phyloP scores from a whole-genome alignment of 2,888 invertebrate species.

The Galerucella nymphaeae region DNA sequence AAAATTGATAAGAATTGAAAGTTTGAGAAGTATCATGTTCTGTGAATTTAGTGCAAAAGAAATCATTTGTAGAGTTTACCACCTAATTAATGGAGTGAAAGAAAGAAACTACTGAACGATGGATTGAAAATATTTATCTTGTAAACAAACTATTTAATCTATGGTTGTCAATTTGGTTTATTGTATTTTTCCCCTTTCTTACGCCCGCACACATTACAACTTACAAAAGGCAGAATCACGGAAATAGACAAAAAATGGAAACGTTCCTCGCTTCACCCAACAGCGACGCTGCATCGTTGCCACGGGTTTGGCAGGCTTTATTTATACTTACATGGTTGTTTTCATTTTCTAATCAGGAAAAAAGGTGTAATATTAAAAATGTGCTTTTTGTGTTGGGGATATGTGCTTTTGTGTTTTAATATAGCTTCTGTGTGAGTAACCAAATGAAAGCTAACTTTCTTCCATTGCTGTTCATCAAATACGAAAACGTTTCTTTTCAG shows the following conservation, averaged over 20 bases:
- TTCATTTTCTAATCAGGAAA: not conserved
- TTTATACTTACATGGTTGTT: not conserved
- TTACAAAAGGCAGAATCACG: not conserved
- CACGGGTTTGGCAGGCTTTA: not conserved
- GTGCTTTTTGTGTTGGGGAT: slow-evolving; percentile 7
- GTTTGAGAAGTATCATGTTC: too few relatives aligned
- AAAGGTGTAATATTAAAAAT: not conserved
- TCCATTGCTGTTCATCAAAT: slow-evolving; percentile 25
- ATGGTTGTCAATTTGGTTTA: too few relatives aligned
- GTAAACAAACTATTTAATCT: too few relatives aligned
- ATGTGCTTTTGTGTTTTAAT: slow-evolving; percentile 22
- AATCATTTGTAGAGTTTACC: not conserved
- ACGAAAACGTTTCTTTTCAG: slow-evolving; percentile 58
- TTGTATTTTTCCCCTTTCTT: too few relatives aligned
- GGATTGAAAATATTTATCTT: too few relatives aligned
- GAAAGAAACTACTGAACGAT: too few relatives aligned
- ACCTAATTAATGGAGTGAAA: not conserved
- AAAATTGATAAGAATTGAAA: too few relatives aligned
- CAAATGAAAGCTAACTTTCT: slow-evolving; percentile 18
- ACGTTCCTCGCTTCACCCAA: too few relatives aligned
- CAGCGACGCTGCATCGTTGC: not conserved
- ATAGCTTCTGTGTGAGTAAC: slow-evolving; percentile 37
- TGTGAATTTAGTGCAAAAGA: not conserved
- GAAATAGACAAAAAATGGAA: not conserved
- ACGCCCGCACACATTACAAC: too few relatives aligned